Evolutionary conservation across 2,113 vertebrate genomes (phyloP).

Genomic region (Scomber colias): DNA sequence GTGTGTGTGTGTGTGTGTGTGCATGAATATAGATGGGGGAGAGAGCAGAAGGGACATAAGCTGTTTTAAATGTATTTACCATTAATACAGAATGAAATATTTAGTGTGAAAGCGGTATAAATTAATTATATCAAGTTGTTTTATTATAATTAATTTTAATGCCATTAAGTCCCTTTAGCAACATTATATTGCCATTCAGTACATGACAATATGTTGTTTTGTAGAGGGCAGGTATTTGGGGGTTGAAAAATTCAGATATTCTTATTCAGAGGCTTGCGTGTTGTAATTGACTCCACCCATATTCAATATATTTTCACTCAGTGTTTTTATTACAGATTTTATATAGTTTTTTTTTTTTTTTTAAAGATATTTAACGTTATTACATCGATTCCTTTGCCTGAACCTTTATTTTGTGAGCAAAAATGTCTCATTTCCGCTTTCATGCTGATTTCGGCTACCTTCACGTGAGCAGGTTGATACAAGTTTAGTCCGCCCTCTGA

Average conservation of each 20-base stretch:
- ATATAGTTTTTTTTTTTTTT: background rate
- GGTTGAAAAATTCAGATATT: no score
- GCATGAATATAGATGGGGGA: no score
- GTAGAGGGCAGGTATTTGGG: no score
- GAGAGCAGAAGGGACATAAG: no score
- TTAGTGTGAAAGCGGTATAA: no score
- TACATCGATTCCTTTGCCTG: no score
- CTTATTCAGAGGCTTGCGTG: background rate
- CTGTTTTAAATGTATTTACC: background rate
- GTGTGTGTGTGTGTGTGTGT: no score
- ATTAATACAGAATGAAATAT: no score
- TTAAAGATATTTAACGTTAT: background rate
- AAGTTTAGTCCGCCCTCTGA: slow-evolving; percentile 43
- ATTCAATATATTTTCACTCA: background rate
- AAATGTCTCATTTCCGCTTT: slow-evolving; percentile 40
- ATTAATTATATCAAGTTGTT: no score
- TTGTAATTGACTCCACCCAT: background rate
- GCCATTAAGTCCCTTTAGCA: background rate
- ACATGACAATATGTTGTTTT: background rate
- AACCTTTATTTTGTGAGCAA: slow-evolving; percentile 42
- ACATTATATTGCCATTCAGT: background rate
- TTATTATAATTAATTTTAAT: background rate
- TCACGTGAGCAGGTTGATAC: slow-evolving; percentile 28
- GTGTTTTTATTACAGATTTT: background rate
- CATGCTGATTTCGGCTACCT: background rate